Evolutionary conservation across 1,140 invertebrate genomes (phyloP), one percentile per base, ranked within the genome.

Genomic region (Grapholita molesta): DNA sequence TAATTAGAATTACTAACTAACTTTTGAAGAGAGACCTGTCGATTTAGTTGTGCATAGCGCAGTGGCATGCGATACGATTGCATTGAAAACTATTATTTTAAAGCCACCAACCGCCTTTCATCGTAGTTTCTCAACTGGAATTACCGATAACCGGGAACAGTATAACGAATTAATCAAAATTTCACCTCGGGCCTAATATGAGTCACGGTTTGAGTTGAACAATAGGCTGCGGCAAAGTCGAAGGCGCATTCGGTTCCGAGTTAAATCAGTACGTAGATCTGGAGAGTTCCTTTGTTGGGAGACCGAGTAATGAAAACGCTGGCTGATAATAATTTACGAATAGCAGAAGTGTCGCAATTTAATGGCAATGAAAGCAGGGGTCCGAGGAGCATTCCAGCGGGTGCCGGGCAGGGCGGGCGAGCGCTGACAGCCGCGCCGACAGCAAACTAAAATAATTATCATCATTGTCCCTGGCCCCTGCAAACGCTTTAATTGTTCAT

Each of bases 391-490:
- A 90, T 91, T 90, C 88, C 88, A 85, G 76, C 73, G 81, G 72
- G 73, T 38, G 70, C 42, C 42, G 42, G 42, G 42, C 42, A 9
- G 42, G 70, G 83, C 77, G 77, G 81, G 75, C 69, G 79, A 76
- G 70, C 57, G 72, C 78, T 83, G 86, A 89, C 86, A 83, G 73
- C 84, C 83, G 81, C 82, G 84, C 80, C 87, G 85, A 87, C 88
- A 88, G 78, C 88, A 80, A 91, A 90, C 89, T 91, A 88, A 91
- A 91, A 91, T 91, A 91, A 91, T 91, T 90, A 91, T 91, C 84
- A 88, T 91, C 86, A 90, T 88, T 90, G 89, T 90, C 80, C 85
- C 85, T 84, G 86, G 86, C 79, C 85, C 85, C 85, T 83, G 87
- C 88, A 85, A 86, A 85, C 84, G 83, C 79, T 91, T 89, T 90